phyloP scores from a whole-genome alignment of 2,888 invertebrate genomes.

The Abscondita cerata region DNA sequence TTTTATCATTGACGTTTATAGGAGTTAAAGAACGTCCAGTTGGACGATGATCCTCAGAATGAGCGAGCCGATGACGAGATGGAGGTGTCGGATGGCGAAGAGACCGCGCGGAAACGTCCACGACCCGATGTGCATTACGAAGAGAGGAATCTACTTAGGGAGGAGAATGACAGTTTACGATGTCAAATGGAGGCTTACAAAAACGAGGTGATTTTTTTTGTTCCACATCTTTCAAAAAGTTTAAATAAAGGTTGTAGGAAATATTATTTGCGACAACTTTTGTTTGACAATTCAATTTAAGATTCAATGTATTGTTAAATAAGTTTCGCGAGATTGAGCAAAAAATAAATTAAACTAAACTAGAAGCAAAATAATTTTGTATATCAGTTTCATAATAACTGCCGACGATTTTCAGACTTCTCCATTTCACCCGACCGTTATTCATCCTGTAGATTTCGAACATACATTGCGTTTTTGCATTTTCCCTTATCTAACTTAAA shows the following conservation, averaged over 20 bases:
- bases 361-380: no score
- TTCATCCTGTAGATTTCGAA: no score
- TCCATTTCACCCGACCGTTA: no score
- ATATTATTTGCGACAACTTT: neutral
- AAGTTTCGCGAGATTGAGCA: no score
- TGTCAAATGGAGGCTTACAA: conserved; percentile 94
- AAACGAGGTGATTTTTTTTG: conserved; percentile 76
- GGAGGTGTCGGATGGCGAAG: conserved; percentile 84
- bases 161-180: conserved; percentile 88
- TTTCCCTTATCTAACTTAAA: no score
- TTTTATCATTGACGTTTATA: conserved; percentile 50
- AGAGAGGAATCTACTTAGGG: conserved; percentile 61
- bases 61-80: conserved; percentile 82
- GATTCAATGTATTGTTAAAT: no score
- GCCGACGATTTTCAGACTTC: no score
- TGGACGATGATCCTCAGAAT: conserved; percentile 66
- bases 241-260: neutral
- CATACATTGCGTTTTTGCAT: no score
- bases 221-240: no score
- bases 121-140: conserved; percentile 43
- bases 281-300: no score
- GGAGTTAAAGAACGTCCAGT: conserved; percentile 73
- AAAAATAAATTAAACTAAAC: no score
- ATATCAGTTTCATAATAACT: no score
- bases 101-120: conserved; percentile 56